phyloP scores from a whole-genome alignment of 2,797 vertebrate genomes.

The Halcyon smyrnensis region DNA sequence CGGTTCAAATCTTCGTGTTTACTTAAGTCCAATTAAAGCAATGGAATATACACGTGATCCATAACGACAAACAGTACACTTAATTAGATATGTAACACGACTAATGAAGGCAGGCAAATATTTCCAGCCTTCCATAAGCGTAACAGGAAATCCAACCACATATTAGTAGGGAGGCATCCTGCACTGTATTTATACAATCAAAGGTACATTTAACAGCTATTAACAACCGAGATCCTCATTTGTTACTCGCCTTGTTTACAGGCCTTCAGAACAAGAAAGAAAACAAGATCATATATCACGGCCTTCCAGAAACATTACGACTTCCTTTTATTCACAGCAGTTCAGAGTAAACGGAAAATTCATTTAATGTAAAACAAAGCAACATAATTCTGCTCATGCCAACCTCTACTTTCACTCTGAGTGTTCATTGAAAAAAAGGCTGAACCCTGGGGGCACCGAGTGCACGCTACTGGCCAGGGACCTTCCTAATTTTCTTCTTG shows the following conservation, averaged over 20 bases:
- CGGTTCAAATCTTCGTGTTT: background rate
- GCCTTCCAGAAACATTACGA: slow-evolving; percentile 32
- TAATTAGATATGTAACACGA: background rate
- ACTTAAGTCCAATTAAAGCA: background rate
- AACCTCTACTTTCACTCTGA: slow-evolving; percentile 45
- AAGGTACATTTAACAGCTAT: background rate
- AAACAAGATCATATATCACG: slow-evolving; percentile 33
- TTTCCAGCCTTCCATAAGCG: background rate
- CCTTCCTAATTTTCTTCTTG: background rate
- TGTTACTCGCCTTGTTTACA: background rate
- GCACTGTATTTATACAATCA: background rate
- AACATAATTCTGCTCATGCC: background rate
- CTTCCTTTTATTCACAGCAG: slow-evolving; percentile 55
- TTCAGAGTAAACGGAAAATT: slow-evolving; percentile 25
- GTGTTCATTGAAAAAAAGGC: slow-evolving; percentile 48
- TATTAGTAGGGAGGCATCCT: background rate
- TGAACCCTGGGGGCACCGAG: background rate
- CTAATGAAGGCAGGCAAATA: background rate
- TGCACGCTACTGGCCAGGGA: background rate
- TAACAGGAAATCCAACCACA: background rate
- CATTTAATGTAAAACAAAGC: slow-evolving; percentile 19
- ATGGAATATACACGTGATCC: background rate
- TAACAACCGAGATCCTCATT: background rate
- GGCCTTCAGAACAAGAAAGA: slow-evolving; percentile 26
- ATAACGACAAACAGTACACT: background rate